A percentile compares a stretch with the other conserved stretches of the same genome.
Conservation (phyloP, 2,888 invertebrate genomes). For the Marronus borbonicus region DNA sequence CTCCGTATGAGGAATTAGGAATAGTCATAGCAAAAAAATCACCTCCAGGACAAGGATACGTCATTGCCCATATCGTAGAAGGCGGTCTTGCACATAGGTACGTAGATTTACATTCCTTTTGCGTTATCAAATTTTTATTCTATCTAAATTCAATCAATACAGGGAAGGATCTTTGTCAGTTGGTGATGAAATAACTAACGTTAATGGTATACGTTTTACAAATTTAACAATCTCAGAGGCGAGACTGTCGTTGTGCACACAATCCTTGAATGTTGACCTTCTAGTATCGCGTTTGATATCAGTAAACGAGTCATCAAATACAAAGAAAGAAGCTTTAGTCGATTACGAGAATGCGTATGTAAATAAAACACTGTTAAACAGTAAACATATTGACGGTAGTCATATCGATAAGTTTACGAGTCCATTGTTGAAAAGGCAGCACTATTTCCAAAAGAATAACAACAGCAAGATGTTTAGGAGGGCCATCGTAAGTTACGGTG, state of each 20-base stretch:
- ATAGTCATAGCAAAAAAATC: constrained; percentile 82
- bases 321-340: constrained; percentile 79
- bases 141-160: neutral
- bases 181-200: constrained; percentile 90
- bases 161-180: constrained; percentile 86
- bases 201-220: constrained; percentile 85
- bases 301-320: constrained; percentile 53
- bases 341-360: constrained; percentile 80
- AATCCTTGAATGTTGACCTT: constrained; percentile 77
- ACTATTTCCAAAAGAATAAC: constrained; percentile 78
- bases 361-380: constrained; percentile 64
- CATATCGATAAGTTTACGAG: constrained; percentile 57
- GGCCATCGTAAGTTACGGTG: constrained; percentile 74
- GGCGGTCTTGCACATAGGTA: constrained; percentile 81
- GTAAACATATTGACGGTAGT: constrained; percentile 51
- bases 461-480: constrained; percentile 74
- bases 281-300: constrained; percentile 73
- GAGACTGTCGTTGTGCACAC: constrained; percentile 76
- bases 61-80: constrained; percentile 81
- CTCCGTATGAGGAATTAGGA: constrained; percentile 78
- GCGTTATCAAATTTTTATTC: neutral
- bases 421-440: constrained; percentile 68
- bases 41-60: constrained; percentile 76
- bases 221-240: constrained; percentile 83
- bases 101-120: constrained; percentile 56